Evolutionary conservation across 1,140 invertebrate genomes (phyloP).

Genomic region (Orchesella cincta): DNA sequence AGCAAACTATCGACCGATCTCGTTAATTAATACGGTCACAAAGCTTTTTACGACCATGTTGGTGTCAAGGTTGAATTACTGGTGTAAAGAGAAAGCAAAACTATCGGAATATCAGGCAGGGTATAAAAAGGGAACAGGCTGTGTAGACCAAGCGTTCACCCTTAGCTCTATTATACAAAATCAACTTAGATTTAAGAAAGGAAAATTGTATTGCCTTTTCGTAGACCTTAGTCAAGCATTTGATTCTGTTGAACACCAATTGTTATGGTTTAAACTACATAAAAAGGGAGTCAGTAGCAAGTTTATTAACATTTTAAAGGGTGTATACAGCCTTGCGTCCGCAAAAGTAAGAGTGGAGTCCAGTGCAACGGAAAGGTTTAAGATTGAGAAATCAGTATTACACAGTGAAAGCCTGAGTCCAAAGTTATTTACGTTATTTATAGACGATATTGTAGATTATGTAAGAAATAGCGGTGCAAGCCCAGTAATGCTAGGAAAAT

Average conservation of each 20-base stretch:
- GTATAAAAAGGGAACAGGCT: constrained; percentile 47
- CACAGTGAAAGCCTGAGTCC: constrained; percentile 41
- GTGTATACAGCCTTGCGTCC: constrained; percentile 11
- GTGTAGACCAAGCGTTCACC: constrained; percentile 50
- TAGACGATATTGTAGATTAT: constrained; percentile 25
- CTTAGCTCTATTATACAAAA: constrained; percentile 43
- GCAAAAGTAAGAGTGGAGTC: not conserved
- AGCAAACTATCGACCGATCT: constrained; percentile 51
- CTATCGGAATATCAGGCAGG: constrained; percentile 51
- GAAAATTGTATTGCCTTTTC: constrained; percentile 34
- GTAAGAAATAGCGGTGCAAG: not conserved
- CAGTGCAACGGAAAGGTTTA: not conserved
- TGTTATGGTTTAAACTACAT: constrained; percentile 36
- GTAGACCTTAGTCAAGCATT: constrained; percentile 39
- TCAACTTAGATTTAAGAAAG: constrained; percentile 29
- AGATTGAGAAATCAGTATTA: not conserved
- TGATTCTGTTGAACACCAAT: constrained; percentile 13
- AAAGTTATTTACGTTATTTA: constrained; percentile 37
- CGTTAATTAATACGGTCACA: constrained; percentile 45
- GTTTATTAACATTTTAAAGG: constrained; percentile 31
- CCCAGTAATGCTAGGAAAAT: not conserved
- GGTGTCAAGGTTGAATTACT: constrained; percentile 44
- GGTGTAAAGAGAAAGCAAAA: constrained; percentile 40
- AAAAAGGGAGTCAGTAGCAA: constrained; percentile 7
- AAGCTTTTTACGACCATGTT: constrained; percentile 51